Conservation (phyloP, 2,797 vertebrate species). For the Synaphobranchus kaupii region DNA sequence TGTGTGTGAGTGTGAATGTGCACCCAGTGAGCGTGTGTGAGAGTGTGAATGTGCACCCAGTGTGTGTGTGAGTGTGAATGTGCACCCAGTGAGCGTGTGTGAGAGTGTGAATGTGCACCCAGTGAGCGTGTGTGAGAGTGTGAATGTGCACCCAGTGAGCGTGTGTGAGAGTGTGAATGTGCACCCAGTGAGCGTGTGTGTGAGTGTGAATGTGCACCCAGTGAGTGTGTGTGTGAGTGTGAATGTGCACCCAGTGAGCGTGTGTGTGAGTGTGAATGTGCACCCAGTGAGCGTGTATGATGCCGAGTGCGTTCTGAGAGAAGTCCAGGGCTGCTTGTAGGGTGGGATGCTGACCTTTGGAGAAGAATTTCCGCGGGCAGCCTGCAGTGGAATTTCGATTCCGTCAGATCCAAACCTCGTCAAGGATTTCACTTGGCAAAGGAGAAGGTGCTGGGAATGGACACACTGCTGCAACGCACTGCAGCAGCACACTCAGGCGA, state of each 20-base stretch:
- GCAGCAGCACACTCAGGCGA: not conserved
- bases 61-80: not conserved
- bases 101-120: too few species aligned
- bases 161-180: too few species aligned
- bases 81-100: too few species aligned
- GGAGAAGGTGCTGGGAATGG: not conserved
- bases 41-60: too few species aligned
- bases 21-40: not conserved
- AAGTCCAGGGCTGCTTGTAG: not conserved
- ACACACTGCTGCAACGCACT: not conserved
- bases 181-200: too few species aligned
- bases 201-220: not conserved
- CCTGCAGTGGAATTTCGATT: constrained; percentile 37
- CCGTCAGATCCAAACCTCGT: constrained; percentile 40
- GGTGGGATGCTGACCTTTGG: constrained; percentile 28
- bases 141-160: too few species aligned
- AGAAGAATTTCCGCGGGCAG: constrained; percentile 32
- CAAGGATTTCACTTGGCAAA: constrained; percentile 38
- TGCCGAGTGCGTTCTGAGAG: not conserved
- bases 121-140: too few species aligned
- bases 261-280: too few species aligned
- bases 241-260: too few species aligned
- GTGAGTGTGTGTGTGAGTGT: not conserved
- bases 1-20: too few species aligned
- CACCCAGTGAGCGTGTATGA: too few species aligned